Conservation (phyloP, 2,888 invertebrate genomes). For the Cephus nigrinus region DNA sequence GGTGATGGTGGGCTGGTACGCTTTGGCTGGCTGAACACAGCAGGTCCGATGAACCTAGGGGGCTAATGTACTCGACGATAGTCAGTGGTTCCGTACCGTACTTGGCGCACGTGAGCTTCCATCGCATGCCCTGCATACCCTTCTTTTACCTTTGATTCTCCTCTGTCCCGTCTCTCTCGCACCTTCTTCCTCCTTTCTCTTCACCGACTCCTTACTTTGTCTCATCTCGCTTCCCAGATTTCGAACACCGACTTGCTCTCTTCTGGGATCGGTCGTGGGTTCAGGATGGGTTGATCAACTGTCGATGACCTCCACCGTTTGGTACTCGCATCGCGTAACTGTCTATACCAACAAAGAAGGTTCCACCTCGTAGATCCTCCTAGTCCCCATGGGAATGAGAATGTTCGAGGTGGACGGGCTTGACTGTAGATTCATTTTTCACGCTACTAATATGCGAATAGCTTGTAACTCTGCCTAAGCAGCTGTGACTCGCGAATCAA, state of each 20-base stretch:
- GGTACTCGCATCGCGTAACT: background rate
- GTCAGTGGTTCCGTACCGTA: constrained; percentile 47
- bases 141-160: constrained; percentile 31
- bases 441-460: background rate
- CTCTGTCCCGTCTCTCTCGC: constrained; percentile 18
- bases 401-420: background rate
- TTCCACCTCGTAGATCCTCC: background rate
- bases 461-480: background rate
- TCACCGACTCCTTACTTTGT: background rate
- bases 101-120: constrained; percentile 56
- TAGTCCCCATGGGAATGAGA: background rate
- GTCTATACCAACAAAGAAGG: background rate
- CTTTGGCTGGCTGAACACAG: constrained; percentile 18
- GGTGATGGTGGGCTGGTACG: background rate
- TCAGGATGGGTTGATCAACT: constrained; percentile 50
- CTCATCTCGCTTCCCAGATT: background rate
- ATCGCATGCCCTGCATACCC: constrained; percentile 60
- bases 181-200: constrained; percentile 12
- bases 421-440: background rate
- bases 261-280: constrained; percentile 31
- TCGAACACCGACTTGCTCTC: background rate
- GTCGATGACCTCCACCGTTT: constrained; percentile 33
- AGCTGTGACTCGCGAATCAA: background rate
- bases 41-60: constrained; percentile 61
- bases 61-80: constrained; percentile 54